These are phyloP conservation scores for Eupithecia inturbata DNA, from an alignment of 2,888 invertebrate genomes.

Conservation along the genomic window DNA sequence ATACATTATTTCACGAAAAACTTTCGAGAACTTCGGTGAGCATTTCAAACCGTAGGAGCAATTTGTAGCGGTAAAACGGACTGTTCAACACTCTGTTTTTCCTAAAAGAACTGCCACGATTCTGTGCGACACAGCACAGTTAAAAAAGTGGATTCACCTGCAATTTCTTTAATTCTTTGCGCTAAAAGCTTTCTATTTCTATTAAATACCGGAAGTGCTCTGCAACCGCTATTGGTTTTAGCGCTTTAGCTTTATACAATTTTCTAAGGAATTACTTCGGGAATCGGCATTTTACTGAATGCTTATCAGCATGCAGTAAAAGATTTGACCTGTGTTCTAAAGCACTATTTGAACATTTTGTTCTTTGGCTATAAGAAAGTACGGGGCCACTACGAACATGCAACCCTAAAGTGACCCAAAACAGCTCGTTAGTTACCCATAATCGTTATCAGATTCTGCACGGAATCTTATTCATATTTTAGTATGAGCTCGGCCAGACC, in stretches of 20 bases:
- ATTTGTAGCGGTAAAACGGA: background rate
- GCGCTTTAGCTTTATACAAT: background rate
- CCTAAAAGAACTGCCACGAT: background rate
- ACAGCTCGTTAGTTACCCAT: conserved; percentile 11
- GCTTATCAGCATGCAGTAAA: background rate
- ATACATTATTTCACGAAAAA: conserved; percentile 21
- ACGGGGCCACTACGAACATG: background rate
- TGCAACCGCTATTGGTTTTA: background rate
- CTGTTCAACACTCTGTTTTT: background rate
- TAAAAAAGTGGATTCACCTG: background rate
- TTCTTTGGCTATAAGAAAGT: background rate
- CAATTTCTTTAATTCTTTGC: background rate
- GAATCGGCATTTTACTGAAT: background rate
- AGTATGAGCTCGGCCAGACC: background rate
- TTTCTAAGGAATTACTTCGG: background rate
- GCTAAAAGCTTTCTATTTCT: background rate
- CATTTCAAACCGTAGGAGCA: conserved; percentile 13
- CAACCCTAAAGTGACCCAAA: conserved; percentile 9
- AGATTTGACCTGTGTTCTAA: background rate
- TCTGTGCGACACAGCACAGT: background rate
- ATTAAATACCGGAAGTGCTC: background rate
- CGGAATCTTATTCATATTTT: conserved; percentile 14
- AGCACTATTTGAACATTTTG: background rate
- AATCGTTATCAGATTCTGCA: conserved; percentile 17
- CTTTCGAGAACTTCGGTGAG: conserved; percentile 10